Evolutionary conservation across 2,888 invertebrate genomes (phyloP), one percentile per base, ranked within the genome.

Genomic region (Diabrotica balteata): DNA sequence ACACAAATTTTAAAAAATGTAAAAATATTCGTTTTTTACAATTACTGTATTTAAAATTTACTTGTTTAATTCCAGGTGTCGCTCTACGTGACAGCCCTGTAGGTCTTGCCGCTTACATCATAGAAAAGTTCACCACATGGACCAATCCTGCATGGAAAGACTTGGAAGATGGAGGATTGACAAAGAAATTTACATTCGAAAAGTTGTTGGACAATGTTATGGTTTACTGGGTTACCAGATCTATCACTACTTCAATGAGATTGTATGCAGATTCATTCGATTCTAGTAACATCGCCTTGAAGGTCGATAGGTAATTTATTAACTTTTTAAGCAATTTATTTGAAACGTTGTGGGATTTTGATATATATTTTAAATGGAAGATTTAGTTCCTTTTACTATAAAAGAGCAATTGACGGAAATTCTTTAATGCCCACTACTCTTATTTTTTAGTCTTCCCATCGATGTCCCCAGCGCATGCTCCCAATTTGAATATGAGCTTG

Each of bases 81-180:
- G 91, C 86, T 0, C 81, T 96, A 46, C 85, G 87, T 17, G 92
- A 94, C 74, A 92, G 93, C 0, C 97, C 97, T 0, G 88, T 91
- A 0, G 96, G 95, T 0, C 83, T 97, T 67, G 95, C 95, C 0
- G 93, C 93, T 0, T 97, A 96, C 78, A 92, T 97, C 62, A 83
- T 97, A 9, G 96, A 97, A 78, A 97, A 96, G 81, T 96, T 95
- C 84, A 90, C 91, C 9, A 88, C 90, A 0, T 91, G 93, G 91
- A 93, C 92, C 0, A 87, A 90, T 80, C 79, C 80, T 0, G 80
- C 83, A 0, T 86, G 86, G 80, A 83, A 82, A 58, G 77, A 83
- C 45, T 81, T 83, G 44, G 80, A 85, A 0, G 91, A 94, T 75
- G 94, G 93, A 7, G 92, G 91, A 2, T 82, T 95, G 0, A 84